Base-by-base conservation (phyloP, 1,140 invertebrate species). In the Mycetomoellerius zeteki region DNA sequence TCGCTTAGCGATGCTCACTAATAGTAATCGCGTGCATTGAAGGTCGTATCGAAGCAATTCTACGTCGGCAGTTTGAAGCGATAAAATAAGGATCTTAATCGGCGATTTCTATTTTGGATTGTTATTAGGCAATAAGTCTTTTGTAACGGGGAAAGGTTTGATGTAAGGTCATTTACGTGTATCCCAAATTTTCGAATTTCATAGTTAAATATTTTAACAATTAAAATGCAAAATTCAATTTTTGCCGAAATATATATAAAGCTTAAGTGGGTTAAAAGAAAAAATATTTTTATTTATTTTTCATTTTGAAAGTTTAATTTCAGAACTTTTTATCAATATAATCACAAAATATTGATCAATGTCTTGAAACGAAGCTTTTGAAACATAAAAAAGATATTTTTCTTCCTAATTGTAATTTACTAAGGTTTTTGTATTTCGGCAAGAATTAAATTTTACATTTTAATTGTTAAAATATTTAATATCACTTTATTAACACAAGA, bases 1-100 rank as follows among this genome's bases (percentile, higher is more conserved):
- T 80, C 77, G 30, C 54, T 80, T 80, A 69, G 64, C 14, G 37
- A 43, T 43, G 37, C 8, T 78, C 24, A 78, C 58, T 69, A 69
- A 69, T 80, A 43, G 37, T 43, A 43, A 43, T 43, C 76, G 60
- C 60, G 60, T 80, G 12, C 33, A 56, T 37, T 37, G 62, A 80
- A 80, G 77, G 77, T 69, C 62, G n/a, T 43, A 27, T 27, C 30
- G 19, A 56, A 69, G 62, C 30, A 56, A 69, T 69, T 54, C 16
- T 52, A 54, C 12, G 58, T 77, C 10, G 4, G 60, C 2, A 67
- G 21, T 80, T 21, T 19, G 14, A 67, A 30, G 27, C 62, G 77
- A 80, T 33, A 56, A 69, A 58, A 24, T 19, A 52, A 19, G 7
- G 30, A 52, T 65, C n/a, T 80, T 67, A 33, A 54, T 50, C 21